Percentiles rank a stretch among this genome's conserved stretches.
phyloP scores from a whole-genome alignment of 2,888 invertebrate species.

The Apotomis betuletana region DNA sequence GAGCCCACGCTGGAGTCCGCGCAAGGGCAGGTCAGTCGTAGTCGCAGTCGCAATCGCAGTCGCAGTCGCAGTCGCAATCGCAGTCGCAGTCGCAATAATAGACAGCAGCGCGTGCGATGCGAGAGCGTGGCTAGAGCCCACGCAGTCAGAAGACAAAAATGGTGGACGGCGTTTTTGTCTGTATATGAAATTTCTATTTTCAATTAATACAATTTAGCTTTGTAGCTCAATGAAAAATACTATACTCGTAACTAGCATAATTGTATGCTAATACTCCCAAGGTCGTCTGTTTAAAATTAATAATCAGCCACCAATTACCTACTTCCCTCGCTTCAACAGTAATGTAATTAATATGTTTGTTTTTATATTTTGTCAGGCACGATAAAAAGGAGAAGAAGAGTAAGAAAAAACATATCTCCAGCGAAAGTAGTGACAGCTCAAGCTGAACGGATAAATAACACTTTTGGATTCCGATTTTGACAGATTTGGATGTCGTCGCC shows the following conservation, averaged over 20 bases:
- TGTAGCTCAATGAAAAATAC: too few relatives aligned
- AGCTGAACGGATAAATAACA: slow-evolving; percentile 60
- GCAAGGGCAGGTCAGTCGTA: slow-evolving; percentile 48
- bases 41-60: background rate
- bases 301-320: too few relatives aligned
- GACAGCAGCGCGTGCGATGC: slow-evolving; percentile 38
- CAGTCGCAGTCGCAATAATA: too few relatives aligned
- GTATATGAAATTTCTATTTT: too few relatives aligned
- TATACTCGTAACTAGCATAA: too few relatives aligned
- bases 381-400: slow-evolving; percentile 58
- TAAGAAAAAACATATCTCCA: slow-evolving; percentile 63
- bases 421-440: slow-evolving; percentile 67
- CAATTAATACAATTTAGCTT: too few relatives aligned
- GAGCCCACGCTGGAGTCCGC: slow-evolving; percentile 65
- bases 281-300: too few relatives aligned
- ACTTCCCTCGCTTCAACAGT: too few relatives aligned
- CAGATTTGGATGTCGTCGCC: background rate
- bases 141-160: slow-evolving; percentile 39
- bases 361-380: slow-evolving; percentile 20
- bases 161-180: too few relatives aligned
- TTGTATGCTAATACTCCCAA: too few relatives aligned
- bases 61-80: too few relatives aligned
- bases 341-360: too few relatives aligned
- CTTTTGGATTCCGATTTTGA: slow-evolving; percentile 32
- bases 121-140: slow-evolving; percentile 63